phyloP scores from a whole-genome alignment of 2,888 invertebrate species.

The Acrobasis consociella region DNA sequence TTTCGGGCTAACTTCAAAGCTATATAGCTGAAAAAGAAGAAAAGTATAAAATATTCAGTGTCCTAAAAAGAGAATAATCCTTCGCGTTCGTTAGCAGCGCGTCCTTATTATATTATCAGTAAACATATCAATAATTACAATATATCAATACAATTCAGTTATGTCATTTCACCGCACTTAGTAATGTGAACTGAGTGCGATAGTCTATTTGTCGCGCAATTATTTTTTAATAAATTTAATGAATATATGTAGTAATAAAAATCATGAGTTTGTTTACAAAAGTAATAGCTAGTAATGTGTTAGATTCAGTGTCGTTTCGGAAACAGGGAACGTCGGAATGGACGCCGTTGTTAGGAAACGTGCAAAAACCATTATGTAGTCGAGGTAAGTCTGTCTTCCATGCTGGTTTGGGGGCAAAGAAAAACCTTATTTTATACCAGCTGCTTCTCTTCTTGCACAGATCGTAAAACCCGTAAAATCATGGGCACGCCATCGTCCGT shows the following conservation, averaged over 20 bases:
- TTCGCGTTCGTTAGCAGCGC: constrained; percentile 25
- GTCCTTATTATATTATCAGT: constrained; percentile 41
- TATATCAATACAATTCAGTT: background rate
- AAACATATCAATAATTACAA: constrained; percentile 39
- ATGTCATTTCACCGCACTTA: constrained; percentile 3
- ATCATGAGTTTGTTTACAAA: constrained; percentile 47
- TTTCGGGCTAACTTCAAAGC: too few relatives aligned
- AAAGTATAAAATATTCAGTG: too few relatives aligned
- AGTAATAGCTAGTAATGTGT: constrained; percentile 42
- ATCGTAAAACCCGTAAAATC: too few relatives aligned
- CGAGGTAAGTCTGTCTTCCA: constrained; percentile 18
- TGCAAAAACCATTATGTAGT: constrained; percentile 12
- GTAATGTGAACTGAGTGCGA: background rate
- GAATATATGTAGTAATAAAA: constrained; percentile 22
- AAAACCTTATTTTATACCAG: too few relatives aligned
- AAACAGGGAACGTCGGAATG: constrained; percentile 52
- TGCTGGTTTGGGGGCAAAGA: too few relatives aligned
- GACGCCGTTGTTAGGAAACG: constrained; percentile 56
- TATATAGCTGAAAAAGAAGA: too few relatives aligned
- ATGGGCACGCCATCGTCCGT: too few relatives aligned
- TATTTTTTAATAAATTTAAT: background rate
- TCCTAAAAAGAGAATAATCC: constrained; percentile 37
- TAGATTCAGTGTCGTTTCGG: constrained; percentile 43
- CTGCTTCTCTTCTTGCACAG: too few relatives aligned
- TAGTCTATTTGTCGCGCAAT: background rate